phyloP scores from a whole-genome alignment of 2,888 invertebrate genomes.

The Girardia tigrina region DNA sequence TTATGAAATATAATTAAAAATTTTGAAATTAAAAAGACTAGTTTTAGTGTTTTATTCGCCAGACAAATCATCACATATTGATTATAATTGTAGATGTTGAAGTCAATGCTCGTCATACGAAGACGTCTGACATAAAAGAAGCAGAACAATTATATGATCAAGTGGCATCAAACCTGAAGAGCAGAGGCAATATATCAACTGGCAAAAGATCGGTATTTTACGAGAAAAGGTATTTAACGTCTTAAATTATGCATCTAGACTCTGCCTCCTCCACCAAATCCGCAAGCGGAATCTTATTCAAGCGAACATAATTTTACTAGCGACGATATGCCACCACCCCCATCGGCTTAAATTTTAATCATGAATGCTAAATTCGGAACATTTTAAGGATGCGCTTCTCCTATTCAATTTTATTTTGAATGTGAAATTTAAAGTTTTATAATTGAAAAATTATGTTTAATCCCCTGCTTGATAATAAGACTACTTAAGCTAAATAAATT shows the following conservation, averaged over 20 bases:
- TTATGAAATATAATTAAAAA: too few species aligned
- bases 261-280: neutral
- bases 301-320: neutral
- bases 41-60: too few species aligned
- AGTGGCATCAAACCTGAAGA: constrained; percentile 15
- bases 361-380: neutral
- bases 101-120: constrained; percentile 35
- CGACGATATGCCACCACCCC: constrained; percentile 4
- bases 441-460: constrained; percentile 16
- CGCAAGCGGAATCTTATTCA: neutral
- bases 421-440: constrained; percentile 14
- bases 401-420: constrained; percentile 19
- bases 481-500: neutral
- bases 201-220: neutral
- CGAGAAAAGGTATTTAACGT: too few species aligned
- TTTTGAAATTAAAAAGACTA: too few species aligned
- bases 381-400: constrained; percentile 4
- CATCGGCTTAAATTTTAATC: neutral
- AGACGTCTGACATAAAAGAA: constrained; percentile 35
- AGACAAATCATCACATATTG: too few species aligned
- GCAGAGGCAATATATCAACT: neutral
- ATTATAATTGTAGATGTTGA: too few species aligned
- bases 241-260: too few species aligned
- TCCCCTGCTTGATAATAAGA: neutral
- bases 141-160: constrained; percentile 35